Conservation (phyloP, 2,888 invertebrate species). For the Seira sanloemensis region DNA sequence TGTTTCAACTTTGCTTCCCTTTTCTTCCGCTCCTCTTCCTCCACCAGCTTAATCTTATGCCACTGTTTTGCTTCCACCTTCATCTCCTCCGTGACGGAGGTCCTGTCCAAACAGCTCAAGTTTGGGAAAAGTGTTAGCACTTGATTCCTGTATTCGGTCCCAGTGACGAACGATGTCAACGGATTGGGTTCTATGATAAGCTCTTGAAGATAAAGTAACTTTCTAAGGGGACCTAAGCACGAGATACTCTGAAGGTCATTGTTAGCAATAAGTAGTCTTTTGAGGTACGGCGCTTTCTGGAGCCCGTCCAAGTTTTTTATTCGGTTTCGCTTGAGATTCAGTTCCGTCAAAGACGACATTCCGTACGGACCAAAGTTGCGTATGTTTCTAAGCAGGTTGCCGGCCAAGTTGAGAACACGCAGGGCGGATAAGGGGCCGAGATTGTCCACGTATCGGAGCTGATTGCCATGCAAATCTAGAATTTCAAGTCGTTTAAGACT, state of each 20-base stretch:
- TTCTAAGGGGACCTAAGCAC: conserved; percentile 64
- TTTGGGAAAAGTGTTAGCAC: conserved; percentile 69
- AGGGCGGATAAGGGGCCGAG: conserved; percentile 84
- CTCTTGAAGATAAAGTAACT: conserved; percentile 68
- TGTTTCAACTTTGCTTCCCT: conserved; percentile 51
- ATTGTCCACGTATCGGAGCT: conserved; percentile 85
- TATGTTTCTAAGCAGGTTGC: conserved; percentile 89
- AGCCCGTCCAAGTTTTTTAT: conserved; percentile 88
- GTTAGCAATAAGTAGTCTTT: conserved; percentile 89
- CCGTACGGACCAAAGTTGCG: conserved; percentile 87
- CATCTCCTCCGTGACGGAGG: conserved; percentile 65
- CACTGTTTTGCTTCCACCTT: conserved; percentile 65
- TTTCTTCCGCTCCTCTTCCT: conserved; percentile 64
- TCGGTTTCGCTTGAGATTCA: conserved; percentile 92
- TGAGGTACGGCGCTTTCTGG: conserved; percentile 84
- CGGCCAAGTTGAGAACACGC: conserved; percentile 94
- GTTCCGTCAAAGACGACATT: conserved; percentile 85
- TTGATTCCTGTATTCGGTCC: conserved; percentile 65
- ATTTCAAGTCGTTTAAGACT: conserved; percentile 88
- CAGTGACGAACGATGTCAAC: conserved; percentile 15
- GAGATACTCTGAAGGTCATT: conserved; percentile 81
- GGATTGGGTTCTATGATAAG: conserved; percentile 71
- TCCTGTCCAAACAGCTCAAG: conserved; percentile 64
- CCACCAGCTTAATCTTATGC: conserved; percentile 64
- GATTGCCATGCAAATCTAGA: conserved; percentile 94